Evolutionary conservation across 2,888 invertebrate genomes (phyloP).

Genomic region (Leistus spinibarbis): DNA sequence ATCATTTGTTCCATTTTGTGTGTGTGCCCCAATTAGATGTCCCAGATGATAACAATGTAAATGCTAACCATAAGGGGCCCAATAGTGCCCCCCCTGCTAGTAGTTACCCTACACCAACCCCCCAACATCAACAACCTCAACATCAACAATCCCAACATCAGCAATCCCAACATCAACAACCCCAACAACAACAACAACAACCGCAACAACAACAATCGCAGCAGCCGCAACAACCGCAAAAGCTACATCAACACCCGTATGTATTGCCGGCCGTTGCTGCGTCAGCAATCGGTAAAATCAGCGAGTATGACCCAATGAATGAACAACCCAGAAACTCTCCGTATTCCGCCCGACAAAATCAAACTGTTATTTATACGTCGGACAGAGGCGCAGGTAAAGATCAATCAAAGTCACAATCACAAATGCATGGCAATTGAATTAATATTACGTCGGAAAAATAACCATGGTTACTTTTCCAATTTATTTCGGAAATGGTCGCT

Average conservation of each 20-base stretch:
- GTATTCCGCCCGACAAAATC: constrained; percentile 77
- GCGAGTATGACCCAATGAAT: constrained; percentile 79
- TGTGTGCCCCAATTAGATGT: constrained; percentile 22
- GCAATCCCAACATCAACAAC: constrained; percentile 47
- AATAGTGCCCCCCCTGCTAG: constrained; percentile 47
- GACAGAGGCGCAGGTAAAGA: constrained; percentile 70
- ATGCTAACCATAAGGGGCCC: constrained; percentile 43
- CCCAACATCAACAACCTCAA: constrained; percentile 51
- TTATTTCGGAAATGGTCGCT: neutral
- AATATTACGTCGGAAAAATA: neutral
- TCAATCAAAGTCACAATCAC: neutral
- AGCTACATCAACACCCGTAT: constrained; percentile 45
- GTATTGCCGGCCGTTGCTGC: constrained; percentile 42
- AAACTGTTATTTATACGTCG: constrained; percentile 85
- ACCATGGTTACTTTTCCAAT: neutral
- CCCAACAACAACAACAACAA: constrained; percentile 48
- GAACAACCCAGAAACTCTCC: constrained; percentile 73
- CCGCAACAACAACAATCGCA: constrained; percentile 51
- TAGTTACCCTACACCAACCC: constrained; percentile 42
- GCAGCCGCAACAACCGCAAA: constrained; percentile 48
- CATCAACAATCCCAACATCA: constrained; percentile 56
- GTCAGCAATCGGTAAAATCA: constrained; percentile 68
- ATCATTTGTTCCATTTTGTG: neutral
- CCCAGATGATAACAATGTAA: constrained; percentile 55
- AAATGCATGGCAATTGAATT: neutral